phyloP scores from a whole-genome alignment of 1,140 invertebrate genomes.

The Panulirus ornatus region DNA sequence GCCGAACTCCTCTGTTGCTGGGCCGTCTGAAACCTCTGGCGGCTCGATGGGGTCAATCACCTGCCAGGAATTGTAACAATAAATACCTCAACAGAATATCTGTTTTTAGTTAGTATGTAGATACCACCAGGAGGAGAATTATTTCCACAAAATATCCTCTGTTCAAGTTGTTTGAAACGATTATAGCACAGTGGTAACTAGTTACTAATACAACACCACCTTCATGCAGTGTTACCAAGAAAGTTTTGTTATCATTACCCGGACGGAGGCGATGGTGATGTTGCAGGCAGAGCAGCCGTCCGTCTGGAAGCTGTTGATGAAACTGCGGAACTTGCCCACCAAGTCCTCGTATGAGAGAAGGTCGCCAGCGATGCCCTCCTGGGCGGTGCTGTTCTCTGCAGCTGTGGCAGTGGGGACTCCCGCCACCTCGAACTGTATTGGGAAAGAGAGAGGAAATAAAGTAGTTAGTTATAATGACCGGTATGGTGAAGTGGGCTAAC shows the following conservation, averaged over 20 bases:
- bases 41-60: background rate
- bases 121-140: background rate
- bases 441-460: background rate
- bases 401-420: background rate
- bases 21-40: background rate
- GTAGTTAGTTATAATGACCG: background rate
- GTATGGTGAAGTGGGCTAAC: background rate
- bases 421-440: constrained; percentile 48
- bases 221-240: background rate
- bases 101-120: background rate
- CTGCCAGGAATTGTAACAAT: background rate
- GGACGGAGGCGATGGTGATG: background rate
- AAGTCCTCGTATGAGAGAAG: constrained; percentile 18
- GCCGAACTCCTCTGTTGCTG: constrained; percentile 21
- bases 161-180: background rate
- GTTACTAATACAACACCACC: background rate
- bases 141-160: background rate
- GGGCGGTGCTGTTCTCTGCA: background rate
- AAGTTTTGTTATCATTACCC: too few relatives aligned
- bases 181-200: background rate
- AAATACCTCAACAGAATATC: background rate
- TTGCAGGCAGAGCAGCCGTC: background rate
- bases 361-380: background rate
- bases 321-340: too few relatives aligned
- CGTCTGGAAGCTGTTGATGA: constrained; percentile 49